These are phyloP conservation scores for Lepisosteus oculatus DNA, from an alignment of 2,113 vertebrate genomes.

Conservation along the genomic window DNA sequence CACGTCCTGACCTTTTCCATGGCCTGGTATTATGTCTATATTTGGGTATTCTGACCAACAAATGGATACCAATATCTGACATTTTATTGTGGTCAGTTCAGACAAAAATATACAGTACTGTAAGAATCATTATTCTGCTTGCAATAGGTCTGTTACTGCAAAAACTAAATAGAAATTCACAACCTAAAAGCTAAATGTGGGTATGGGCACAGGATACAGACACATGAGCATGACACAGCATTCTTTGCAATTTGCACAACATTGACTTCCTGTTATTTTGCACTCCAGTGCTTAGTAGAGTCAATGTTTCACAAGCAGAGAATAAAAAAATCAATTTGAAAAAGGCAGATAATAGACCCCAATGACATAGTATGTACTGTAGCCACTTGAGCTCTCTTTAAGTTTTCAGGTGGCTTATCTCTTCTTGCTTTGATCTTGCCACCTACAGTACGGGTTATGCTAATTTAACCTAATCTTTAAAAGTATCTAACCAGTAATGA, in stretches of 20 bases:
- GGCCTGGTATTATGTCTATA: too few species aligned
- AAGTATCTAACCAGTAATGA: too few species aligned
- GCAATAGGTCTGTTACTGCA: conserved; percentile 42
- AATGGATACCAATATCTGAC: too few species aligned
- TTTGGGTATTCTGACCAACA: too few species aligned
- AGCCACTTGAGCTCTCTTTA: neutral
- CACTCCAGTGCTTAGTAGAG: neutral
- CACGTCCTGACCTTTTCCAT: too few species aligned
- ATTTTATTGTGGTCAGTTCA: too few species aligned
- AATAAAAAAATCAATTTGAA: conserved; percentile 9
- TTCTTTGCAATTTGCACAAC: conserved; percentile 55
- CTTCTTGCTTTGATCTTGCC: conserved; percentile 2
- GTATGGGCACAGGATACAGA: conserved; percentile 18
- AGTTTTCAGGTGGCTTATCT: neutral
- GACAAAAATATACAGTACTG: too few species aligned
- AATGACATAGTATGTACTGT: neutral
- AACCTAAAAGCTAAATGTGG: conserved; percentile 45
- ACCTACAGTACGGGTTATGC: neutral
- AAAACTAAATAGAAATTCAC: conserved; percentile 54
- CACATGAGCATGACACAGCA: conserved; percentile 56
- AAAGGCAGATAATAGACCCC: conserved; percentile 3
- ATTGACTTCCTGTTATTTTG: conserved; percentile 54
- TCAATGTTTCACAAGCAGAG: conserved; percentile 9
- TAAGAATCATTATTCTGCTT: too few species aligned
- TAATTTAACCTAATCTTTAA: neutral